Evolutionary conservation across 1,140 invertebrate species (phyloP).

Genomic region (Aphis craccivora): DNA sequence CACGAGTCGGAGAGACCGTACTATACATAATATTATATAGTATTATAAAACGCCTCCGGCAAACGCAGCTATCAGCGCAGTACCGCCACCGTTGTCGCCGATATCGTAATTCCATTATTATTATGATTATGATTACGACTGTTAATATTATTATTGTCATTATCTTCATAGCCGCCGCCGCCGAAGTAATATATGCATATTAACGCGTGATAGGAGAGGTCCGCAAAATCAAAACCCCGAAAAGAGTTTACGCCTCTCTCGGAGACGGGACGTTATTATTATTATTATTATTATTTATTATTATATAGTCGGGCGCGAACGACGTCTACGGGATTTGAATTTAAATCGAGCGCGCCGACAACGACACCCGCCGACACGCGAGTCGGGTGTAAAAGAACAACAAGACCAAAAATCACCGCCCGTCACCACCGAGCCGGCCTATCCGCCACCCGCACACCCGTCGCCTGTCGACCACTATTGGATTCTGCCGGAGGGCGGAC

Average conservation of each 20-base stretch:
- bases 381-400: slow-evolving; percentile 32
- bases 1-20: not conserved
- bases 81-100: not conserved
- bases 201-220: not conserved
- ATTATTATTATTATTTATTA: not conserved
- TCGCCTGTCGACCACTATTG: not conserved
- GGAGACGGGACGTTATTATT: not conserved
- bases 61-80: no score
- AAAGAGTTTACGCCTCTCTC: slow-evolving; percentile 16
- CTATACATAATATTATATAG: slow-evolving; percentile 17
- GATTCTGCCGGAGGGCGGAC: not conserved
- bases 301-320: not conserved
- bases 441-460: not conserved
- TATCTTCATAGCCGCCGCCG: not conserved
- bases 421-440: not conserved
- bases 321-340: slow-evolving; percentile 47
- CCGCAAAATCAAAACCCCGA: not conserved
- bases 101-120: slow-evolving; percentile 10
- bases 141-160: slow-evolving; percentile 8
- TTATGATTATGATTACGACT: slow-evolving; percentile 16
- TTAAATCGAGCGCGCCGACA: slow-evolving; percentile 33
- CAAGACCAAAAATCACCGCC: slow-evolving; percentile 39
- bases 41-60: not conserved
- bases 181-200: not conserved
- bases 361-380: not conserved